Base-by-base conservation (phyloP, 64 coral and sea anemone species). In the Catalaphyllia jardinei region DNA sequence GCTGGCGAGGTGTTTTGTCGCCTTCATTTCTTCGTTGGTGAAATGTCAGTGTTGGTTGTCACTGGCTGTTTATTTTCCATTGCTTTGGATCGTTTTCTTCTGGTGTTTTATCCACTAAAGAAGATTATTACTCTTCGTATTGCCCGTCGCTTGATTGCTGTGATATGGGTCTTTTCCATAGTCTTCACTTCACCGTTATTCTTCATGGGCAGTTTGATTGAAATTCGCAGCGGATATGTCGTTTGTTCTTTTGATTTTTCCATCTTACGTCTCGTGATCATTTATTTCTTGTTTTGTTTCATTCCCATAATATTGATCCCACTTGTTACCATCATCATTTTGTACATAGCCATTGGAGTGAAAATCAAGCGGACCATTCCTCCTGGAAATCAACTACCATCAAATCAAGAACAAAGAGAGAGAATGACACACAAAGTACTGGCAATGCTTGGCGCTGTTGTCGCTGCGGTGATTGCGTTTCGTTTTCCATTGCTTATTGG, bases 41-140 rank as follows among this genome's bases (percentile, higher is more conserved):
- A 81, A 64, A 30, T 86, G 7, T 57, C 90, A 2, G 61, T 81
- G n/a, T 38, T 92, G 18, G 55, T 91, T 42, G 86, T 71, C 2
- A 85, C 79, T 77, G 89, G 80, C 15, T 86, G 89, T 35, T 64
- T 91, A 13, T 52, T 82, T 50, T 27, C 31, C 2, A 86, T 86
- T n/a, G 89, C 89, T 0, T 65, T 91, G 29, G 89, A 91, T 76
- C 80, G 89, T 1, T 86, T 49, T 63, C 29, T 91, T 62, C 89
- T 91, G 19, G 89, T 91, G 11, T 91, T 85, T 71, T 91, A 65
- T 52, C 89, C 89, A 49, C 46, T 79, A 8, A 75, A 77, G 51
- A 75, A 52, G 28, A 60, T 86, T 10, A 33, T 86, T 1, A 91
- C 67, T 2, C 72, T 75, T 35, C 72, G 50, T 10, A 52, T 22